A percentile compares a stretch with the other conserved stretches of the same genome.
phyloP scores from a whole-genome alignment of 1,140 invertebrate genomes.

The Diorhabda sublineata region DNA sequence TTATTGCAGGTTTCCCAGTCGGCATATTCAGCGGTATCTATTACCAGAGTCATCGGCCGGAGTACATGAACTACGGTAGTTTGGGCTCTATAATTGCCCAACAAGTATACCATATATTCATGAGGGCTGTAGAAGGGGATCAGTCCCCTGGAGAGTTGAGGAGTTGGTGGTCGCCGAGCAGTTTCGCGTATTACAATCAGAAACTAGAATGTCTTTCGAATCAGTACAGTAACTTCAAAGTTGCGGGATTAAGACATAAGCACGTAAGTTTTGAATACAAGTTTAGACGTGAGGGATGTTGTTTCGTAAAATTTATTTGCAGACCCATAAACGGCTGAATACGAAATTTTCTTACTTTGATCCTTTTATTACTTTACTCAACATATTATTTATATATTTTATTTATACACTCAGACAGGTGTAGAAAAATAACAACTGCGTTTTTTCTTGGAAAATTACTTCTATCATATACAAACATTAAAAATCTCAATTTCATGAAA shows the following conservation, averaged over 20 bases:
- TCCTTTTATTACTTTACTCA: no score
- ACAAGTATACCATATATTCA: constrained; percentile 76
- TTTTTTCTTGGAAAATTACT: no score
- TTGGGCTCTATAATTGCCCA: constrained; percentile 92
- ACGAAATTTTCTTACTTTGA: no score
- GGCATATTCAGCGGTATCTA: constrained; percentile 87
- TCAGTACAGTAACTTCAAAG: constrained; percentile 29
- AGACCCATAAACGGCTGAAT: no score
- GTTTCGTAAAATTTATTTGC: no score
- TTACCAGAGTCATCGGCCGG: constrained; percentile 76
- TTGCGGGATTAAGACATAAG: constrained; percentile 22
- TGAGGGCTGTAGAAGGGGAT: constrained; percentile 23
- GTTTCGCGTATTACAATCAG: constrained; percentile 31
- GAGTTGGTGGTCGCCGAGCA: constrained; percentile 33
- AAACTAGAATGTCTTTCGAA: constrained; percentile 35
- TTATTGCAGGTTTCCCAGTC: constrained; percentile 74
- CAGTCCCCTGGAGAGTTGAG: constrained; percentile 22
- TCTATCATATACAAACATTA: no score
- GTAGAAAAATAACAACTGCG: no score
- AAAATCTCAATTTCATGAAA: no score
- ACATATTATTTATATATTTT: no score
- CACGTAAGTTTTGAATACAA: constrained; percentile 8
- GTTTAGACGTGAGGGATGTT: not conserved
- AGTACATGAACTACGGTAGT: constrained; percentile 88
- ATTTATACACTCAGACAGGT: no score